These are phyloP conservation scores for Pyrgus malvae DNA, from an alignment of 2,888 invertebrate genomes.

Conservation along the genomic window DNA sequence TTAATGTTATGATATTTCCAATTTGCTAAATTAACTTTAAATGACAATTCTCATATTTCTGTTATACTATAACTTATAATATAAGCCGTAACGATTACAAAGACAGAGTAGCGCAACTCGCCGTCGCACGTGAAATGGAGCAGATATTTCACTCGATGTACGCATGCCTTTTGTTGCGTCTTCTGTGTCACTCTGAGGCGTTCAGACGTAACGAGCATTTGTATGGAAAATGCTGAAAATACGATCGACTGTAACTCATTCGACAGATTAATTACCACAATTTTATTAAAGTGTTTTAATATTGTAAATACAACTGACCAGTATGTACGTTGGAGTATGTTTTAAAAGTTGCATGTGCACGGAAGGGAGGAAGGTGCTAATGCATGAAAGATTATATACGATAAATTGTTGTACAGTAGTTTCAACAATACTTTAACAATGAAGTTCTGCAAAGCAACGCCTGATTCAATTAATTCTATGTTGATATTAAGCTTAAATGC, in stretches of 20 bases:
- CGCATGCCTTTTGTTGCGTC: slow-evolving; percentile 15
- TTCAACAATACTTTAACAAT: no score
- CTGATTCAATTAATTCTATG: no score
- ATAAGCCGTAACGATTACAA: slow-evolving; percentile 5
- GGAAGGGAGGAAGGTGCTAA: no score
- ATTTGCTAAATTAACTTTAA: no score
- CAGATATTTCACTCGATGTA: slow-evolving; percentile 25
- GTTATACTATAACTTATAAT: not conserved
- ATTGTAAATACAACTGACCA: no score
- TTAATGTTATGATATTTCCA: no score
- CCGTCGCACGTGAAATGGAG: slow-evolving; percentile 15
- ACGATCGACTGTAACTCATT: not conserved
- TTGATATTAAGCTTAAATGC: no score
- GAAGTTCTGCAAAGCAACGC: no score
- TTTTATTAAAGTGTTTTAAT: not conserved
- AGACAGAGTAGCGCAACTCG: slow-evolving; percentile 5
- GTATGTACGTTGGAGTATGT: no score
- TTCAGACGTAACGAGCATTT: slow-evolving; percentile 3
- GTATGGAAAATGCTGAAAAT: slow-evolving; percentile 8
- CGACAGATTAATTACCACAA: slow-evolving; percentile 2
- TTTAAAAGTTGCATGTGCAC: no score
- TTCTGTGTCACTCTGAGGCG: slow-evolving; percentile 10
- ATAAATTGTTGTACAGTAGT: no score
- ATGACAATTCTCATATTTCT: not conserved
- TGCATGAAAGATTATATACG: no score